Conservation (phyloP, 2,113 vertebrate species). For the Potamarius usumacintae region DNA sequence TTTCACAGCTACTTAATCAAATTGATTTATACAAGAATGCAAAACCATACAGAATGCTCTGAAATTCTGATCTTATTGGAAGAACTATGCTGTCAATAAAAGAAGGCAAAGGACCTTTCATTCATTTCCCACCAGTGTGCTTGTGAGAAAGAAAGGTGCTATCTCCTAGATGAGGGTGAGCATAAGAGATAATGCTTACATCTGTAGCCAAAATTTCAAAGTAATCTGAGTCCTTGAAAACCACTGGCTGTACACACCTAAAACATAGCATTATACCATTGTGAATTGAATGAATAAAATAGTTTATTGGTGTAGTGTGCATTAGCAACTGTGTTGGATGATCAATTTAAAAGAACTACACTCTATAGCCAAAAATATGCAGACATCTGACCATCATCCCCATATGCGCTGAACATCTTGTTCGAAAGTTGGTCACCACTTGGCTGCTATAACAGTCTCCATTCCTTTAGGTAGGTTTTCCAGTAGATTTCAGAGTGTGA, state of each 20-base stretch:
- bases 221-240: neutral
- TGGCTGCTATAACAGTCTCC: neutral
- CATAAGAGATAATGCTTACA: neutral
- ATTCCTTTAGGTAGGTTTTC: neutral
- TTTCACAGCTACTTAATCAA: slow-evolving; percentile 75
- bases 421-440: neutral
- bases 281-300: neutral
- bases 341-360: neutral
- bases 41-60: neutral
- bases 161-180: neutral
- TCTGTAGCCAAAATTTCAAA: neutral
- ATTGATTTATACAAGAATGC: neutral
- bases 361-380: neutral
- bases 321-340: too few species aligned
- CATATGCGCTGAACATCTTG: neutral
- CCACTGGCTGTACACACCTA: neutral
- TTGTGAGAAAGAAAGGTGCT: neutral
- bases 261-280: neutral
- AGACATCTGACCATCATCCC: neutral
- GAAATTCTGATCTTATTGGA: neutral
- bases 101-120: neutral
- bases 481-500: neutral
- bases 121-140: neutral
- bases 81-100: neutral
- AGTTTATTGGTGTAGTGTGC: neutral